Base-by-base conservation (phyloP, 2,797 vertebrate species). In the Philypnodon macrostomus region DNA sequence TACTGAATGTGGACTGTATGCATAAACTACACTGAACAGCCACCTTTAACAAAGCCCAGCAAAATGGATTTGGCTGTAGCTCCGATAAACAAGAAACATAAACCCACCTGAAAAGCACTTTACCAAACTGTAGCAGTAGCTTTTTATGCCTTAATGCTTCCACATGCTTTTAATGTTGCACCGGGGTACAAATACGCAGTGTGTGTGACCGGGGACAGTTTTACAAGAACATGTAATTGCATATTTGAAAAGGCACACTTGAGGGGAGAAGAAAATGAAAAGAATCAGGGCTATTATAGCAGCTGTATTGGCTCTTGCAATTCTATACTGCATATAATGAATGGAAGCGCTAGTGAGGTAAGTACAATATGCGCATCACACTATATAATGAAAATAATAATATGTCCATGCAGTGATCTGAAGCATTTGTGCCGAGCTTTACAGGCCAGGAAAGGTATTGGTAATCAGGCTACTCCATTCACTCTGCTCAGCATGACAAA, bases 261-360 rank as follows among this genome's bases (percentile, higher is more conserved):
- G 27, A 63, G 30, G 58, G 34, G 14, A 35, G 7, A 12, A 16
- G 39, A 64, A 52, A 66, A 50, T 53, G 38, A 55, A 70, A 65
- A 32, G 17, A 51, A 35, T 14, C 18, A 15, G n/a, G 24, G 41
- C 33, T 34, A 16, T 47, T 51, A 58, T 30, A 24, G 47, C 14
- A 36, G 26, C 47, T 19, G 24, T 5, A 21, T 12, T 30, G 16
- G 44, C 34, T 10, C 12, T 19, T 2, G 29, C 53, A 57, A n/a
- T n/a, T n/a, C n/a, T n/a, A n/a, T n/a, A n/a, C n/a, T n/a, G n/a
- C n/a, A n/a, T n/a, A n/a, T n/a, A n/a, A n/a, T n/a, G n/a, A n/a
- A n/a, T n/a, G n/a, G n/a, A n/a, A n/a, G n/a, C n/a, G n/a, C n/a
- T n/a, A n/a, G n/a, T n/a, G n/a, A n/a, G n/a, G n/a, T n/a, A n/a